Conservation (phyloP, 2,888 invertebrate species). For the Neoascia interrupta region DNA sequence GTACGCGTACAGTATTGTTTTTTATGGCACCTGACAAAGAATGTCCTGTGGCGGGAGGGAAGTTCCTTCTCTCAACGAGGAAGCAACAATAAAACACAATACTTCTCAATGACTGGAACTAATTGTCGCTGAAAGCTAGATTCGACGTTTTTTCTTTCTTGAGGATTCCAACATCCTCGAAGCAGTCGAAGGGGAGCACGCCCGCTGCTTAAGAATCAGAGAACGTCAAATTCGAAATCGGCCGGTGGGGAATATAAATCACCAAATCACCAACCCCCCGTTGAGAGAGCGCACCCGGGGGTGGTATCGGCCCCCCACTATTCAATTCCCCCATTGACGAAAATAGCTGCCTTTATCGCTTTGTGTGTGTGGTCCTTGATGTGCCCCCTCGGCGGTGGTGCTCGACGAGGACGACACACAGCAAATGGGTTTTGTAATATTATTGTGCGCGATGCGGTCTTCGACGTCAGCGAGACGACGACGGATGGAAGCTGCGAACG, state of each 20-base stretch:
- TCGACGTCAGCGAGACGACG: slow-evolving; percentile 1
- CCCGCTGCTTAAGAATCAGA: slow-evolving; percentile 59
- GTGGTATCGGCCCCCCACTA: slow-evolving; percentile 16
- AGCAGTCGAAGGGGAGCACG: background rate
- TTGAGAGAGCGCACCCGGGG: slow-evolving; percentile 39
- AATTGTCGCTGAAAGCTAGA: slow-evolving; percentile 63
- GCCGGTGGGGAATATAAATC: slow-evolving; percentile 63
- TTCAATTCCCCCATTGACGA: slow-evolving; percentile 34
- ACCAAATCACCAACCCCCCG: slow-evolving; percentile 54
- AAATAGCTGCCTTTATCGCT: slow-evolving; percentile 61
- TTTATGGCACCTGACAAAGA: slow-evolving; percentile 45
- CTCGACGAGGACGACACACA: slow-evolving; percentile 7
- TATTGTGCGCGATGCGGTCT: slow-evolving; percentile 45
- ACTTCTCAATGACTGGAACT: slow-evolving; percentile 41
- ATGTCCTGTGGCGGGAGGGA: slow-evolving; percentile 33
- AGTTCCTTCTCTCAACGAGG: too few species aligned
- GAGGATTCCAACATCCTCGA: background rate
- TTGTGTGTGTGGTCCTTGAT: slow-evolving; percentile 21
- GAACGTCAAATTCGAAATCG: slow-evolving; percentile 59
- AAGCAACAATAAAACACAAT: slow-evolving; percentile 40
- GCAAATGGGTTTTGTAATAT: slow-evolving; percentile 54
- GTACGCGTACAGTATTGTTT: slow-evolving; percentile 34
- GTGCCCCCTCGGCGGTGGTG: slow-evolving; percentile 37
- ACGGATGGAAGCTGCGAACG: slow-evolving; percentile 51
- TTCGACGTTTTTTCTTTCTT: slow-evolving; percentile 15